These are phyloP conservation scores for Drosophila kanapiae DNA, from an alignment of 1,140 invertebrate genomes.

Conservation along the genomic window DNA sequence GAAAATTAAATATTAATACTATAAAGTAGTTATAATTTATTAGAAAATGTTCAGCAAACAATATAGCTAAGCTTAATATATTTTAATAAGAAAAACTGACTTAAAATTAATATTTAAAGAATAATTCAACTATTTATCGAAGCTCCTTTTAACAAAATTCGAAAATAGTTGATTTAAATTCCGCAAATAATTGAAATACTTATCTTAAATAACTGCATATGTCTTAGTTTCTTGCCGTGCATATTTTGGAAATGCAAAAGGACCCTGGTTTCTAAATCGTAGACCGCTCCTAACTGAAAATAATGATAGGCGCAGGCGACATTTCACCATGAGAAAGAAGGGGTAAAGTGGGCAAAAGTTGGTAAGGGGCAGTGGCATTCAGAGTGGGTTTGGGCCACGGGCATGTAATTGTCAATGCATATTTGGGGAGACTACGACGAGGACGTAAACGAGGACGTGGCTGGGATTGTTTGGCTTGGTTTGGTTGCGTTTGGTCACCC, in stretches of 20 bases:
- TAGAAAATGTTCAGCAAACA: background rate
- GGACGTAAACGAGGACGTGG: background rate
- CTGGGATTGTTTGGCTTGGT: constrained; percentile 60
- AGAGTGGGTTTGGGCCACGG: constrained; percentile 8
- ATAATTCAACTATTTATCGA: background rate
- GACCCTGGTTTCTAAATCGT: constrained; percentile 45
- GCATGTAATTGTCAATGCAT: constrained; percentile 80
- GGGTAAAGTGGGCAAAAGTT: background rate
- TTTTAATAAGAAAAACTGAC: background rate
- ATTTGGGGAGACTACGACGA: constrained; percentile 35
- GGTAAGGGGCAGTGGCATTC: background rate
- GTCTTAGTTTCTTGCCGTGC: constrained; percentile 1
- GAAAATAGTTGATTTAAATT: background rate
- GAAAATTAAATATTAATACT: background rate
- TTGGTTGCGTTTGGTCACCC: constrained; percentile 26
- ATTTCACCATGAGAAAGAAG: constrained; percentile 17
- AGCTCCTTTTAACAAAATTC: background rate
- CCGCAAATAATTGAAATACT: background rate
- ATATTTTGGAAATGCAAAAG: constrained; percentile 62
- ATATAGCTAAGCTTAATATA: background rate
- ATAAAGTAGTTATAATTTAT: background rate
- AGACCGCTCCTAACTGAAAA: constrained; percentile 68
- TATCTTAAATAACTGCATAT: background rate
- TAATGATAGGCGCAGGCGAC: constrained; percentile 67
- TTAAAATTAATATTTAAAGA: background rate